Conservation (phyloP, 2,888 invertebrate genomes). For the Brachylomia viminalis region DNA sequence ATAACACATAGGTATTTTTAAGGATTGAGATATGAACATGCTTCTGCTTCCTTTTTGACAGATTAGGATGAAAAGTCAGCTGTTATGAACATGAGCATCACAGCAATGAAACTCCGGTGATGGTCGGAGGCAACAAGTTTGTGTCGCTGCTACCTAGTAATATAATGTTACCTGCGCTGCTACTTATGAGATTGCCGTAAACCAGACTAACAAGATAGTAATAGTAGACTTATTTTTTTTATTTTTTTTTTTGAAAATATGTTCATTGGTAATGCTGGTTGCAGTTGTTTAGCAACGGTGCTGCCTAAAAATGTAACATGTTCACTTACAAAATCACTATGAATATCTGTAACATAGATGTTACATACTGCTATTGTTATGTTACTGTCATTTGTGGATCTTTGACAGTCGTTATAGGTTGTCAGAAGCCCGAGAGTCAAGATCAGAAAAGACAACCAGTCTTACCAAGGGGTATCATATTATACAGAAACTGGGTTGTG, state of each 20-base stretch:
- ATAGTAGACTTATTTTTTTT: no score
- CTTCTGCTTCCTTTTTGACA: background rate
- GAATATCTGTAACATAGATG: background rate
- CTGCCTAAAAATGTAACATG: no score
- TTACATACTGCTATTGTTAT: no score
- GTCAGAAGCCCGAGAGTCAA: no score
- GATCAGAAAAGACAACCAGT: no score
- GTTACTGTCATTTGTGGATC: no score
- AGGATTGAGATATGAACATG: background rate
- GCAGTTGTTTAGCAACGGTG: no score
- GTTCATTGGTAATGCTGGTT: background rate
- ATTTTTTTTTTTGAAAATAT: no score
- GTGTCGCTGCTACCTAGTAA: background rate
- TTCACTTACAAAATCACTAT: background rate
- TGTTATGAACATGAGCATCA: background rate
- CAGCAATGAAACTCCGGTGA: background rate
- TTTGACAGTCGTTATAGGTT: no score
- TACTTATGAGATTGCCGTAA: background rate
- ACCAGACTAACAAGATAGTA: background rate
- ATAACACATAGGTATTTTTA: constrained; percentile 2
- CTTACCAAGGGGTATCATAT: no score
- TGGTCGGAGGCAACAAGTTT: background rate
- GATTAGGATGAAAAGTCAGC: background rate
- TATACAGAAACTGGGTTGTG: no score
- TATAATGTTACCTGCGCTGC: background rate